Conservation (phyloP, 1,140 invertebrate genomes). For the Dendroctonus ponderosae region DNA sequence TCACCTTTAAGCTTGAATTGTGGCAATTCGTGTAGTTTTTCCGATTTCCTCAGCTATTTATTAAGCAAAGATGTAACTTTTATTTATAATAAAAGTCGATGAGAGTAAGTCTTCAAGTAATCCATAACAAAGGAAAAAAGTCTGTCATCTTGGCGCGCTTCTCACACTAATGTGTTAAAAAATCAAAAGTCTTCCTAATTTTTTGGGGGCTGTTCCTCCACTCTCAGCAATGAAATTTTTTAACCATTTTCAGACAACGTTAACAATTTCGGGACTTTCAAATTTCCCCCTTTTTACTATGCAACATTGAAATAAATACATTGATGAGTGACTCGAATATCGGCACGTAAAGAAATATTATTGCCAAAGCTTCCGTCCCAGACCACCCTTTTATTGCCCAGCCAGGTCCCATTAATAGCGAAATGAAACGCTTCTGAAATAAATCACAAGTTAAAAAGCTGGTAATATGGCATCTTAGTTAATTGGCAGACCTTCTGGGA, state of each 20-base stretch:
- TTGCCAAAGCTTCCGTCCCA: constrained; percentile 13
- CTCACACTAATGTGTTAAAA: not conserved
- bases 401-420: constrained; percentile 14
- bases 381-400: constrained; percentile 5
- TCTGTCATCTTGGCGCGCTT: not conserved
- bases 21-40: not conserved
- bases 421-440: constrained; percentile 20
- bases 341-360: not conserved
- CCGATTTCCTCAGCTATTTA: not conserved
- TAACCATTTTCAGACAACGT: not conserved
- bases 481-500: constrained; percentile 25
- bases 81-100: not conserved
- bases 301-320: not conserved
- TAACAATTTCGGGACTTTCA: not conserved
- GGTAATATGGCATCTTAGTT: constrained; percentile 20
- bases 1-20: constrained; percentile 1
- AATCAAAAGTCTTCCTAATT: not conserved
- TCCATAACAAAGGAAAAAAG: not conserved
- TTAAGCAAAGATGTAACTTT: not conserved
- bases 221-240: not conserved
- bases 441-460: constrained; percentile 23
- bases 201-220: not conserved
- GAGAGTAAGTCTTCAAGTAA: no score
- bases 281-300: not conserved
- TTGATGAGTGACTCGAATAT: not conserved